Evolutionary conservation across 2,113 vertebrate species (phyloP), one percentile per base, ranked within the genome.

Genomic region (Ahaetulla prasina): DNA sequence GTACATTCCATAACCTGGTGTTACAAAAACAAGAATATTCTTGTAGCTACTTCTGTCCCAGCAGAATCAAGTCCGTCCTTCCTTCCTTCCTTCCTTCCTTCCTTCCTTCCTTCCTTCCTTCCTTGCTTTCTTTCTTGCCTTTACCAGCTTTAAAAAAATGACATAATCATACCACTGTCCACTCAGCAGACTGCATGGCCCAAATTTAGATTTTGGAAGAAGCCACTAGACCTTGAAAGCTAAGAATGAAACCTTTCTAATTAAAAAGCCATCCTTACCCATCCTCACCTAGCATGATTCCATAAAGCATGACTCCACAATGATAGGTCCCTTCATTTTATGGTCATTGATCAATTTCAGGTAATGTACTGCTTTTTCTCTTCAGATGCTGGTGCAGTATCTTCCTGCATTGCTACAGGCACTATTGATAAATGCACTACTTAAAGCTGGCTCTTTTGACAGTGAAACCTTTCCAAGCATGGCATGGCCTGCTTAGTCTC

Each of bases 401-500:
- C 57, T 47, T 85, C 16, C 14, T 39, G 22, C 23, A 50, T n/a
- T 27, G 23, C 60, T 93, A 35, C 16, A 35, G 25, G 23, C 7
- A 18, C 12, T 49, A 43, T 92, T 94, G 45, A 89, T 91, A 87
- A 90, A 96, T 93, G 18, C 14, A 11, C 12, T 89, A 23, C 52
- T 94, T 91, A 92, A 93, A 94, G 55, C 89, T 22, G 85, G 16
- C 50, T 11, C 12, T 85, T 94, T 96, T 91, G 93, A 60, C 85
- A 93, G 60, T 63, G 85, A 95, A 95, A 93, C 90, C 93, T 96
- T 95, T 93, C 91, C 89, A 95, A 93, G 90, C 94, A 94, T 89
- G 94, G 93, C 88, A 94, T 92, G 94, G 92, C 93, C 91, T 94
- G 97, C 97, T 97, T 97, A 97, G 95, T 95, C 97, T 97, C 96